Conservation (phyloP, 1,140 invertebrate genomes). For the Penaeus japonicus region DNA sequence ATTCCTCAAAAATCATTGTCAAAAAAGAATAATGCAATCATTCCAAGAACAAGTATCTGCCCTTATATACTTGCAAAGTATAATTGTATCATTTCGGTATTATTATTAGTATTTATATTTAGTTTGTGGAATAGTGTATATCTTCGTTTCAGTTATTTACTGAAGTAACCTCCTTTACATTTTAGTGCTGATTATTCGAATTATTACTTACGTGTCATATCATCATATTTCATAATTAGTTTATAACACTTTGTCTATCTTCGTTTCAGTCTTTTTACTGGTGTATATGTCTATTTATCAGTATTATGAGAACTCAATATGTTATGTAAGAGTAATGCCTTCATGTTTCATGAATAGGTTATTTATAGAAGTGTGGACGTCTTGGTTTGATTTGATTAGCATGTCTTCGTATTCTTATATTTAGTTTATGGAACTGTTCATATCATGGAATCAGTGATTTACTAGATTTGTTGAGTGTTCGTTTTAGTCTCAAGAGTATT, state of each 20-base stretch:
- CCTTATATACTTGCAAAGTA: no score
- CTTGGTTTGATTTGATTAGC: neutral
- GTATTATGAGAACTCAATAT: neutral
- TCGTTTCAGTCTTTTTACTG: neutral
- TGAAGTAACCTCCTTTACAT: neutral
- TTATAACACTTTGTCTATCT: neutral
- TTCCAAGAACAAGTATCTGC: no score
- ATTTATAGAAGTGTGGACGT: neutral
- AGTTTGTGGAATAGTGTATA: neutral
- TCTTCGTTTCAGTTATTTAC: neutral
- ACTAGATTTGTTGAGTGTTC: no score
- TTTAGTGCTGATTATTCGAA: neutral
- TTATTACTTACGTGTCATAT: neutral
- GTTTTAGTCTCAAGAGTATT: neutral
- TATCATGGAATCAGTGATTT: neutral
- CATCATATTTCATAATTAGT: neutral
- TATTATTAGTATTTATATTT: neutral
- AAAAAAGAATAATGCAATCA: no score
- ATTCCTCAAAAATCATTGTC: no score
- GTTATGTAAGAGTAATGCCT: no score
- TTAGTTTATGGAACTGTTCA: neutral
- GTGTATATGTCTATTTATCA: neutral
- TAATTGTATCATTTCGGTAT: no score
- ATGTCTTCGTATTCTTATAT: neutral
- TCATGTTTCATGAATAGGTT: no score